Base-by-base conservation (phyloP, 2,888 invertebrate genomes). In the Tinea pellionella region DNA sequence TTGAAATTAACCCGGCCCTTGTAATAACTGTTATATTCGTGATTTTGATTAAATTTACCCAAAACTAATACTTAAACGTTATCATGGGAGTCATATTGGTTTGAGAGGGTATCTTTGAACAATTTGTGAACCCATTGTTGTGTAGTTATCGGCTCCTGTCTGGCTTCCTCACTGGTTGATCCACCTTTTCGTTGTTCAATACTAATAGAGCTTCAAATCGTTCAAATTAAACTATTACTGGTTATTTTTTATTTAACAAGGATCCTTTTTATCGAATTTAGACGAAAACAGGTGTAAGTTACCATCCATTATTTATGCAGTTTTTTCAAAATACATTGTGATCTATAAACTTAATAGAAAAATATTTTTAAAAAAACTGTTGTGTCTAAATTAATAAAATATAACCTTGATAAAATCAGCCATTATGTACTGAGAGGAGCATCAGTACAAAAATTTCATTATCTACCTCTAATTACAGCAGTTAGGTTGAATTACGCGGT, bases 1-100 rank as follows among this genome's bases (percentile, higher is more conserved):
- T 85, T 82, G 74, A 80, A 83, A 85, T 84, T 82, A 83, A 79
- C 78, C 76, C 72, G 66, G 64, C 66, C 68, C 68, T 61, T 61
- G 70, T 83, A 84, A 86, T 85, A 68, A 84, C 82, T 78, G 77
- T 84, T 73, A 85, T 85, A 77, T 69, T 67, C 67, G 62, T 61
- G 67, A 71, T 80, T 82, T 82, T 82, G 84, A 87, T 87, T 84
- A 85, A 86, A 83, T 74, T 78, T 71, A 66, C 64, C 71, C 77
- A 84, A 86, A 87, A 83, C 83, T 82, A 87, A 86, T 84, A 85
- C 79, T 86, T 86, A 86, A 72, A 71, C 66, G 74, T 78, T 80
- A 83, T 83, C 79, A 78, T 75, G 68, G 64, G 70, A 62, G 66
- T 63, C 67, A 75, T 77, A 74, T 75, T 69, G 69, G 65, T 63